A percentile compares a stretch with the other conserved stretches of the same genome.
Conservation (phyloP, 2,797 vertebrate species). For the Cyprinodon diabolis region DNA sequence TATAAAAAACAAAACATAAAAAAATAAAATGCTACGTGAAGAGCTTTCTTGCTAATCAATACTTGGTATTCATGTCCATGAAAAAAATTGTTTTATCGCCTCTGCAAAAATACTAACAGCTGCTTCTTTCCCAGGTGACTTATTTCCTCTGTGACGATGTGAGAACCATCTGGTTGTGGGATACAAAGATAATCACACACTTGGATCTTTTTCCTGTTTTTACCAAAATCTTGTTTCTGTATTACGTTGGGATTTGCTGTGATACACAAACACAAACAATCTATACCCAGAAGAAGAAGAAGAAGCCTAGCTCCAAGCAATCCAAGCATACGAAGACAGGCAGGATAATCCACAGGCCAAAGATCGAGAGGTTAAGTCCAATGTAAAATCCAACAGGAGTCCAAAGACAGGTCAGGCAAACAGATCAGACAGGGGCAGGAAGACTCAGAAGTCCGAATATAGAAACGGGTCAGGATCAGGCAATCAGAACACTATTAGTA, state of each 20-base stretch:
- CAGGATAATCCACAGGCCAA: too few relatives aligned
- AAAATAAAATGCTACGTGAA: background rate
- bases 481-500: too few relatives aligned
- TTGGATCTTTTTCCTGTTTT: background rate
- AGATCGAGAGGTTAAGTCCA: too few relatives aligned
- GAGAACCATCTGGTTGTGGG: slow-evolving; percentile 39
- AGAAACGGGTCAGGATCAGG: too few relatives aligned
- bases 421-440: too few relatives aligned
- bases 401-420: too few relatives aligned
- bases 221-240: background rate
- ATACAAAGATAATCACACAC: slow-evolving; percentile 1
- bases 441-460: too few relatives aligned
- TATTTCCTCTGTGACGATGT: slow-evolving; percentile 69
- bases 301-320: background rate
- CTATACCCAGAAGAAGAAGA: too few relatives aligned
- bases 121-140: slow-evolving; percentile 71
- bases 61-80: slow-evolving; percentile 63
- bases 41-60: slow-evolving; percentile 18
- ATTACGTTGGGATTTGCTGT: background rate
- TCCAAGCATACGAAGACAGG: too few relatives aligned
- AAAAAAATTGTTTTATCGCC: slow-evolving; percentile 63
- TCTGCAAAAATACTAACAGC: slow-evolving; percentile 68
- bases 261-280: background rate
- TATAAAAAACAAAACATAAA: slow-evolving; percentile 7
- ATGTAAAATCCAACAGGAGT: too few relatives aligned